Evolutionary conservation across 2,888 invertebrate species (phyloP).

Genomic region (Trichogramma dendrolimi): DNA sequence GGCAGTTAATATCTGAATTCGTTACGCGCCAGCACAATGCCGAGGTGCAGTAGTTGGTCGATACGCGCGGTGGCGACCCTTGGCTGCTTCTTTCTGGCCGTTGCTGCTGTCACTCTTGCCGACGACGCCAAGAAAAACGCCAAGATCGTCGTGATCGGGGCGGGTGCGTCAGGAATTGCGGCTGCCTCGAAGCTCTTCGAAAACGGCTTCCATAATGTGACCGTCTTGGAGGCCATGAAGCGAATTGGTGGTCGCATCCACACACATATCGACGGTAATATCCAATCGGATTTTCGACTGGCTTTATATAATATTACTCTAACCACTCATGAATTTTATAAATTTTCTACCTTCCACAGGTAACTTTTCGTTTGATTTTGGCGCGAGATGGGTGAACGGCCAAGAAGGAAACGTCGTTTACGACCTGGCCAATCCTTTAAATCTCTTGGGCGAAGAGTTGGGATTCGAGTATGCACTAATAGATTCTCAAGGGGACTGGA

Average conservation of each 20-base stretch:
- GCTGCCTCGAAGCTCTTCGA: slow-evolving; percentile 53
- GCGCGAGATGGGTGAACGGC: slow-evolving; percentile 43
- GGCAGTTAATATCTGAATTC: no score
- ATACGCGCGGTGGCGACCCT: no score
- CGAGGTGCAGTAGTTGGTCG: no score
- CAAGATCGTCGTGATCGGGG: slow-evolving; percentile 55
- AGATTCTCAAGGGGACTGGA: slow-evolving; percentile 1
- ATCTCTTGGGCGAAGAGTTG: slow-evolving; percentile 29
- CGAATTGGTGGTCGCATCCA: slow-evolving; percentile 53
- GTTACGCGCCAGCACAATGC: no score
- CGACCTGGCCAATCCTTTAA: slow-evolving; percentile 40
- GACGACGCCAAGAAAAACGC: background rate
- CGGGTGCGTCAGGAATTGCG: slow-evolving; percentile 56
- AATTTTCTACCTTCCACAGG: slow-evolving; percentile 19
- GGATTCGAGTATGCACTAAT: background rate
- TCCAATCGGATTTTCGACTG: no score
- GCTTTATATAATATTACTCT: no score
- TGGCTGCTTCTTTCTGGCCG: no score
- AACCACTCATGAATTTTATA: no score
- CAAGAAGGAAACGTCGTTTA: slow-evolving; percentile 36
- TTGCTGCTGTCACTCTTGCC: no score
- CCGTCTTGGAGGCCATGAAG: slow-evolving; percentile 53
- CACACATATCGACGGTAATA: slow-evolving; percentile 49
- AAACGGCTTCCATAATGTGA: slow-evolving; percentile 51
- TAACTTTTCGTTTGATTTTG: slow-evolving; percentile 37